Evolutionary conservation across 2,888 invertebrate species (phyloP).

Genomic region (Blera fallax): DNA sequence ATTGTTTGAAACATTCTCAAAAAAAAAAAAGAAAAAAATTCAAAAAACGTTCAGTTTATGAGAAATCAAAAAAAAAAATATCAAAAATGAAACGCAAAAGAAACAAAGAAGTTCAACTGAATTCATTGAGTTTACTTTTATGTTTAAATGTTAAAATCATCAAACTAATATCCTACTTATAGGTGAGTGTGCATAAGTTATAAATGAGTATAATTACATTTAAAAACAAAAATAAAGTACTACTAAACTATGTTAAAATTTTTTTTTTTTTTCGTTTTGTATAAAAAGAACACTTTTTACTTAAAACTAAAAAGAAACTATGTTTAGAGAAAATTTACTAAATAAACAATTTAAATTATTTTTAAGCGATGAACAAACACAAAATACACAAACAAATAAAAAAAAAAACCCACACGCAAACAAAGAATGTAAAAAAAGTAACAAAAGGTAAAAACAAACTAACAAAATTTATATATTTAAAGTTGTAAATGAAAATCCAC

Average conservation of each 20-base stretch:
- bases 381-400: constrained; percentile 36
- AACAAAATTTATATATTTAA: constrained; percentile 28
- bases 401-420: constrained; percentile 31
- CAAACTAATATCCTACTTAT: constrained; percentile 44
- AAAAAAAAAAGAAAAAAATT: constrained; percentile 17
- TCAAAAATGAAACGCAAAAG: constrained; percentile 6
- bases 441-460: constrained; percentile 6
- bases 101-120: constrained; percentile 36
- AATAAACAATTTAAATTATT: constrained; percentile 53
- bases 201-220: constrained; percentile 25
- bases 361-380: constrained; percentile 67
- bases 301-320: constrained; percentile 29
- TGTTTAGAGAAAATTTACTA: constrained; percentile 62
- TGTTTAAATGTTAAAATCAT: constrained; percentile 28
- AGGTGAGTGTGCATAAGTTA: constrained; percentile 62
- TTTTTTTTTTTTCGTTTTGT: constrained; percentile 53
- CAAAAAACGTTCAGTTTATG: not conserved
- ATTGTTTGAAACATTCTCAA: constrained; percentile 34
- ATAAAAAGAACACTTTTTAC: constrained; percentile 55
- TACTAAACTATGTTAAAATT: constrained; percentile 42
- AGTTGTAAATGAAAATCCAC: constrained; percentile 48
- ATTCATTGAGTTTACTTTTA: constrained; percentile 53
- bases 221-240: constrained; percentile 22
- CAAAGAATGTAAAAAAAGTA: constrained; percentile 26
- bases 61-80: constrained; percentile 20